Evolutionary conservation across 53 echinoderm and acorn worm genomes (phyloP).

Genomic region (Henricia sp.): DNA sequence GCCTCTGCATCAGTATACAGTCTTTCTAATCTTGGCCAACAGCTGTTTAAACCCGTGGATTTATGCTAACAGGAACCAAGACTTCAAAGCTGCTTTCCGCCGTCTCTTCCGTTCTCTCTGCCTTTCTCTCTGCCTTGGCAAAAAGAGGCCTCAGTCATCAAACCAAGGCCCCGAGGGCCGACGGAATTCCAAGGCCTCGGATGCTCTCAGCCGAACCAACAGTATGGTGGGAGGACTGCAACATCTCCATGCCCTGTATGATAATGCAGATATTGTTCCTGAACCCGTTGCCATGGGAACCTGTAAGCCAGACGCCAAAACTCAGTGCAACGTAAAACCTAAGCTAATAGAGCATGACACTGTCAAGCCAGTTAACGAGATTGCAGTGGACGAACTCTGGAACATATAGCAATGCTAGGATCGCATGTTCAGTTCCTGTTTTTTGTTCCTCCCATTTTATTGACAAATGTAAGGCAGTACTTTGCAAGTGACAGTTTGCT

Average conservation of each 20-base stretch:
- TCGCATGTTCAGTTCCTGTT: too few relatives aligned
- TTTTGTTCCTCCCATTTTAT: too few relatives aligned
- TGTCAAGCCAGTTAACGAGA: background rate
- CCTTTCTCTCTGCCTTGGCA: slow-evolving; percentile 58
- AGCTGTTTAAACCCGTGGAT: slow-evolving; percentile 89
- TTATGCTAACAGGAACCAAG: slow-evolving; percentile 85
- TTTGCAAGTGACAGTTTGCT: too few relatives aligned
- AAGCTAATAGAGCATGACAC: slow-evolving; percentile 19
- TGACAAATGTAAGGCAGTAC: too few relatives aligned
- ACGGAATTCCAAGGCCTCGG: slow-evolving; percentile 75
- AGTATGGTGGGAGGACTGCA: slow-evolving; percentile 88
- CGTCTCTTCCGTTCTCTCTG: slow-evolving; percentile 60
- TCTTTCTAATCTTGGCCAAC: slow-evolving; percentile 73
- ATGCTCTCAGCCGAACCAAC: slow-evolving; percentile 89
- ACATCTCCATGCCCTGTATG: slow-evolving; percentile 81
- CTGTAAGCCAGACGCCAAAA: background rate
- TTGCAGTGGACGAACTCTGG: background rate
- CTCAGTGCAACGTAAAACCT: background rate
- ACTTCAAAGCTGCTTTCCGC: slow-evolving; percentile 90
- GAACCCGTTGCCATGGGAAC: background rate
- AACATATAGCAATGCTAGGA: background rate
- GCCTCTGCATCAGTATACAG: slow-evolving; percentile 71
- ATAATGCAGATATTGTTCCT: slow-evolving; percentile 60
- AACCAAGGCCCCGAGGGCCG: slow-evolving; percentile 35
- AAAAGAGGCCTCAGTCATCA: slow-evolving; percentile 34